Percentiles rank a stretch among this genome's conserved stretches.
These are phyloP conservation scores for Cheilosia vernalis DNA, from an alignment of 2,888 invertebrate genomes.

Conservation along the genomic window DNA sequence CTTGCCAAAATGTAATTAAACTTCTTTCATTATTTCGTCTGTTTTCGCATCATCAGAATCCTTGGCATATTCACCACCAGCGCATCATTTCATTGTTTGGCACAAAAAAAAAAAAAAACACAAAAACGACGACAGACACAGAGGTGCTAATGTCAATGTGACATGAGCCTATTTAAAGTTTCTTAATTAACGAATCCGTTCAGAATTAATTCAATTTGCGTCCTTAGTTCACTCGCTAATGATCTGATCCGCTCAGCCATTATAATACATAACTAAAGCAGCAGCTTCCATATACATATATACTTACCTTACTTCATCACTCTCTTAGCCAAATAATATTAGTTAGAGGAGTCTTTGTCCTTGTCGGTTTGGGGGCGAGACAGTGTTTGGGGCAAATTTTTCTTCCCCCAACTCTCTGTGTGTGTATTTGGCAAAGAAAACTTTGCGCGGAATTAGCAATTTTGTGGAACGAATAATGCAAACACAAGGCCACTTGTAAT, in stretches of 20 bases:
- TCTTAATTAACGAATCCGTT: slow-evolving; percentile 67
- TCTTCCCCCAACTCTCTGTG: slow-evolving; percentile 8
- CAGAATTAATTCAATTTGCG: slow-evolving; percentile 69
- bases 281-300: neutral
- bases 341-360: slow-evolving; percentile 21
- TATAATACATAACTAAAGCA: slow-evolving; percentile 43
- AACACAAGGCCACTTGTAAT: slow-evolving; percentile 65
- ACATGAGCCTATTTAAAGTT: slow-evolving; percentile 68
- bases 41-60: slow-evolving; percentile 21
- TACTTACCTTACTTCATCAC: slow-evolving; percentile 29
- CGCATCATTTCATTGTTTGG: slow-evolving; percentile 20
- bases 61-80: slow-evolving; percentile 3
- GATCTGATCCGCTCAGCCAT: slow-evolving; percentile 52
- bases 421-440: slow-evolving; percentile 30
- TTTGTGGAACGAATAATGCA: slow-evolving; percentile 67
- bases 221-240: slow-evolving; percentile 64
- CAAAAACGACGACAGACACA: slow-evolving; percentile 1
- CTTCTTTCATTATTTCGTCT: slow-evolving; percentile 46
- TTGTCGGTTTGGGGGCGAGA: slow-evolving; percentile 1
- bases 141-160: slow-evolving; percentile 65
- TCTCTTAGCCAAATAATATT: slow-evolving; percentile 48
- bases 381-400: neutral
- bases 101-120: neutral
- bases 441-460: slow-evolving; percentile 70
- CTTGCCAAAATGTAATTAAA: slow-evolving; percentile 44